A percentile compares a stretch with the other conserved stretches of the same genome.
phyloP scores from a whole-genome alignment of 1,140 invertebrate genomes.

The Wiebesia pumilae region DNA sequence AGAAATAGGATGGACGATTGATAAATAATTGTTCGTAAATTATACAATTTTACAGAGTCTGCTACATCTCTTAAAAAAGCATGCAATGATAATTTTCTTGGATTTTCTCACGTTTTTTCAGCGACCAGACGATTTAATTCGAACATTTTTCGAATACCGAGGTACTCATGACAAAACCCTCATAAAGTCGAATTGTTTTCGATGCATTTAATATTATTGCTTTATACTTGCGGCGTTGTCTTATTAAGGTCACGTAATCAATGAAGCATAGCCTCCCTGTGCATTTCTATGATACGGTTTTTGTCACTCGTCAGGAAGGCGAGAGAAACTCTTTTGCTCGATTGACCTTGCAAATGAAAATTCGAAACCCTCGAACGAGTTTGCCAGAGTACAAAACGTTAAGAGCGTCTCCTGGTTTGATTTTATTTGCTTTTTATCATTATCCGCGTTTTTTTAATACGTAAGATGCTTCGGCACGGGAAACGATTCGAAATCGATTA shows the following conservation, averaged over 20 bases:
- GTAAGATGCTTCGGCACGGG: neutral
- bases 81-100: neutral
- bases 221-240: constrained; percentile 2
- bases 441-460: constrained; percentile 7
- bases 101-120: neutral
- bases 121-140: constrained; percentile 42
- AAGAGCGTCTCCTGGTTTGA: neutral
- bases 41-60: too few relatives aligned
- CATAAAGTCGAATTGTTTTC: constrained; percentile 48
- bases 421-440: neutral
- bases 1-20: too few relatives aligned
- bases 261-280: neutral
- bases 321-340: neutral
- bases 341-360: constrained; percentile 42
- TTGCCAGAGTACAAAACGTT: constrained; percentile 4
- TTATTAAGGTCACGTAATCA: constrained; percentile 50
- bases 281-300: constrained; percentile 32
- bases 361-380: neutral
- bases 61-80: too few relatives aligned
- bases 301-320: neutral
- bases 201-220: constrained; percentile 50
- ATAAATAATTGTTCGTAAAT: too few relatives aligned
- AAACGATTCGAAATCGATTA: constrained; percentile 34
- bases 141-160: constrained; percentile 31
- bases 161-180: neutral